phyloP scores from a whole-genome alignment of 2,888 invertebrate genomes.

The Mantis religiosa region DNA sequence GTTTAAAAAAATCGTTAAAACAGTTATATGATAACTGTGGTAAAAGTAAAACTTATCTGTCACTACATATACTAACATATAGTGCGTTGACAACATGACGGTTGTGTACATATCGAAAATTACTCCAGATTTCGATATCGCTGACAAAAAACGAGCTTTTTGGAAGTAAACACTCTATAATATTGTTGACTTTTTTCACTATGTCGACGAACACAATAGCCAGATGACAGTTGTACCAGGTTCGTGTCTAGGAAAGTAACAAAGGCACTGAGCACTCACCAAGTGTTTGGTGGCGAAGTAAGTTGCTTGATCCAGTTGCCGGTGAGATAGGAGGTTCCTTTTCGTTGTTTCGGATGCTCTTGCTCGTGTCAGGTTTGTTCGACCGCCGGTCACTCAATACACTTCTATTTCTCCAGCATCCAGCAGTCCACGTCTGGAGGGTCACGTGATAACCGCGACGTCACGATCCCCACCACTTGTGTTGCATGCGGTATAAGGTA shows the following conservation, averaged over 20 bases:
- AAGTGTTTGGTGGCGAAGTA: neutral
- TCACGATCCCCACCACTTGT: neutral
- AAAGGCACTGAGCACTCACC: neutral
- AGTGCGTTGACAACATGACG: too few relatives aligned
- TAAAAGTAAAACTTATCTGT: too few relatives aligned
- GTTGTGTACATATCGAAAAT: too few relatives aligned
- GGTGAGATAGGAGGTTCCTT: neutral
- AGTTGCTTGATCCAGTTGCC: neutral
- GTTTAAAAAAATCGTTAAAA: too few relatives aligned
- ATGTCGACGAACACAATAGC: too few relatives aligned
- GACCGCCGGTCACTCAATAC: conserved; percentile 14
- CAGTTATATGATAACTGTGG: too few relatives aligned
- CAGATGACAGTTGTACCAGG: too few relatives aligned
- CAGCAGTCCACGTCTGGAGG: conserved; percentile 12
- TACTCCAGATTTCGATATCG: too few relatives aligned
- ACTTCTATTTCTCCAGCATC: conserved; percentile 12
- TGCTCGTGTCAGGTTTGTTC: neutral
- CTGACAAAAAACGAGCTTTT: too few relatives aligned
- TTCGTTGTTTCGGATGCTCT: neutral
- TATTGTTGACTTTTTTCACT: too few relatives aligned
- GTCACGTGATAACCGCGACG: neutral
- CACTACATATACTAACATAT: too few relatives aligned
- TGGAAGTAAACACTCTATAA: too few relatives aligned
- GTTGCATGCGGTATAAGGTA: neutral
- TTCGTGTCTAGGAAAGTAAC: neutral